These are phyloP conservation scores for Yponomeuta sedellus DNA, from an alignment of 2,888 invertebrate species.

Conservation along the genomic window DNA sequence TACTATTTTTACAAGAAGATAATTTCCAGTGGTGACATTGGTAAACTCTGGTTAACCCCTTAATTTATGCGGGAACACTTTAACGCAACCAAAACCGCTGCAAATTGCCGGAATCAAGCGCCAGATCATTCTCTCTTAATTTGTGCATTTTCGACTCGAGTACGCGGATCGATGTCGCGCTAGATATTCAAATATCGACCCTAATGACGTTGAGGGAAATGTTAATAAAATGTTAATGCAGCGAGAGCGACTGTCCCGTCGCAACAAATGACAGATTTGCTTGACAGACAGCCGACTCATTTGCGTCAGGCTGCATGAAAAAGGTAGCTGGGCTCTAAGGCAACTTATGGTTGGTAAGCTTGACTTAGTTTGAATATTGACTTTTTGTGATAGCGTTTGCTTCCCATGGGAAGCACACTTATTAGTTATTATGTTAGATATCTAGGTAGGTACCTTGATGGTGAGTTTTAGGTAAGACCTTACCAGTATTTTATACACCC, in stretches of 20 bases:
- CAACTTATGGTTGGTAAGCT: neutral
- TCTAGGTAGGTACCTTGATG: too few relatives aligned
- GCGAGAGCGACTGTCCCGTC: conserved; percentile 60
- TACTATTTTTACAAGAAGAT: too few relatives aligned
- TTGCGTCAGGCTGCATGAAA: conserved; percentile 31
- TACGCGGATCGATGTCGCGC: conserved; percentile 15
- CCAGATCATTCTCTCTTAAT: conserved; percentile 68
- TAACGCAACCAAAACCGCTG: neutral
- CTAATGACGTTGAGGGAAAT: conserved; percentile 71
- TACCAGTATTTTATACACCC: too few relatives aligned
- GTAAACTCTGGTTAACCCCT: too few relatives aligned
- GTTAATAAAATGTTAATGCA: conserved; percentile 75
- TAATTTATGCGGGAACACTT: neutral
- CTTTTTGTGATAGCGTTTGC: neutral
- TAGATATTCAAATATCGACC: conserved; percentile 73
- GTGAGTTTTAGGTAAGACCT: too few relatives aligned
- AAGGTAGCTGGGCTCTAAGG: neutral
- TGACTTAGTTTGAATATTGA: neutral
- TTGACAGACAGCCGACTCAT: conserved; percentile 64
- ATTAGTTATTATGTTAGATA: too few relatives aligned
- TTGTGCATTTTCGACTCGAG: conserved; percentile 74
- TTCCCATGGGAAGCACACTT: neutral
- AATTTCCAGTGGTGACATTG: too few relatives aligned
- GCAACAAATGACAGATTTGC: conserved; percentile 74
- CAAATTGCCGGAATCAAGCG: neutral